phyloP scores from a whole-genome alignment of 2,888 invertebrate species.

The Ramazzottius varieornatus region DNA sequence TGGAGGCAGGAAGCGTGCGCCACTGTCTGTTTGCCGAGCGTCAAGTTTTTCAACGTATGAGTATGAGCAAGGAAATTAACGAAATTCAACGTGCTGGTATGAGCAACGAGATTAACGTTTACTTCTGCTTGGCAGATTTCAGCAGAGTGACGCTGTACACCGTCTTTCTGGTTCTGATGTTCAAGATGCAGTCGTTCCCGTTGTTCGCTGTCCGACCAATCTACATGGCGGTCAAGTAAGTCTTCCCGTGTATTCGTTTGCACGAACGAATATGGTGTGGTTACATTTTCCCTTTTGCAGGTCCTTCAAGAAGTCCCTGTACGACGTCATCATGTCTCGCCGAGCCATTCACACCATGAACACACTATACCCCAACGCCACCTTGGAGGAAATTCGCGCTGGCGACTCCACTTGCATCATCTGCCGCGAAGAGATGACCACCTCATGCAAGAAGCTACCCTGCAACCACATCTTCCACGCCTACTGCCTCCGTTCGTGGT shows the following conservation, averaged over 20 bases:
- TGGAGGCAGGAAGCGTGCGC: too few species aligned
- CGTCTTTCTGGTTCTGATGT: slow-evolving; percentile 79
- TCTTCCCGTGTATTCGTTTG: slow-evolving; percentile 3
- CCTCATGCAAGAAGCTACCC: slow-evolving; percentile 70
- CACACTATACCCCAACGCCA: slow-evolving; percentile 75
- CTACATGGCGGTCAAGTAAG: slow-evolving; percentile 83
- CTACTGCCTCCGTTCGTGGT: slow-evolving; percentile 89
- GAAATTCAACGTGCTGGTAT: slow-evolving; percentile 4
- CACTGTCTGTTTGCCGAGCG: too few species aligned
- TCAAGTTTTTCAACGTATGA: too few species aligned
- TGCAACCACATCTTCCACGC: slow-evolving; percentile 99
- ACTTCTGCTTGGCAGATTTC: slow-evolving; percentile 26
- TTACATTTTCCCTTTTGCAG: slow-evolving; percentile 30
- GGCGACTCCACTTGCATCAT: slow-evolving; percentile 97
- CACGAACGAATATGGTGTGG: too few species aligned
- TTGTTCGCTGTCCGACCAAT: slow-evolving; percentile 93
- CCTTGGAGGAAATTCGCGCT: slow-evolving; percentile 58
- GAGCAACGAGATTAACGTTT: slow-evolving; percentile 3
- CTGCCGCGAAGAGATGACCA: slow-evolving; percentile 61
- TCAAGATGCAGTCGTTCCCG: slow-evolving; percentile 81
- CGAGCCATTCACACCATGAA: slow-evolving; percentile 94
- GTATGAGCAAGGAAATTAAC: not conserved
- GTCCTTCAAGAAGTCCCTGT: slow-evolving; percentile 86
- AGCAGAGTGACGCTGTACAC: slow-evolving; percentile 52
- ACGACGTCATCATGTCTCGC: slow-evolving; percentile 82